Base-by-base conservation (phyloP, 2,797 vertebrate genomes). In the Brachyrhaphis roseni region DNA sequence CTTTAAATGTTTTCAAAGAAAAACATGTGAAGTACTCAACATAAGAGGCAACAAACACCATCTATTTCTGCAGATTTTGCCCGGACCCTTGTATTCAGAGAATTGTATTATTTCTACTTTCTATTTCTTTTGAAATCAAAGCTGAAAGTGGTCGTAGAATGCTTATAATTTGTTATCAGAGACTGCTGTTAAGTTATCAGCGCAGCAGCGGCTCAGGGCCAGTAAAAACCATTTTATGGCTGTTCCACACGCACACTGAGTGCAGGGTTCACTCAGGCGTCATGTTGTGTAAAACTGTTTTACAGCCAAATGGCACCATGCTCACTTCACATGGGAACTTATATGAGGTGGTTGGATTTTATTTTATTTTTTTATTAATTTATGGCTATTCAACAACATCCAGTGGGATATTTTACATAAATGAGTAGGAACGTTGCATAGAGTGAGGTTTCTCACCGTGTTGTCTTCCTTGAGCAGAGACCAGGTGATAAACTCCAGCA, bases 401-500 rank as follows among this genome's bases (percentile, higher is more conserved):
- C n/a, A 36, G 34, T 16, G 34, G 36, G 26, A 68, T 41, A 26
- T 6, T 41, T 41, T 39, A 41, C 41, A 11, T 23, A 39, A 68
- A 12, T 11, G 7, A 3, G 23, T 39, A 41, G 20, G 34, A 59
- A 59, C 15, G n/a, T 15, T 31, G 55, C 23, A 28, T 1, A 34
- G 7, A 34, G 49, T 15, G 23, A 31, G 39, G 43, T 49, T 46
- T 46, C 68, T 76, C 77, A 96, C 96, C 94, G 75, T 84, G 87
- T 84, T 90, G 82, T 95, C 95, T 36, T 96, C 95, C 74, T 90
- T 95, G 64, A 96, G 93, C 81, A 96, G 89, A 4, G 95, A 96
- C 96, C 96, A 96, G 78, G 96, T 96, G 82, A 96, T 96, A 85
- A 96, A 96, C 94, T 96, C 96, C 70, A 96, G 82, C 83, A 96